Conservation (phyloP, 2,888 invertebrate species). For the Dione vanillae region DNA sequence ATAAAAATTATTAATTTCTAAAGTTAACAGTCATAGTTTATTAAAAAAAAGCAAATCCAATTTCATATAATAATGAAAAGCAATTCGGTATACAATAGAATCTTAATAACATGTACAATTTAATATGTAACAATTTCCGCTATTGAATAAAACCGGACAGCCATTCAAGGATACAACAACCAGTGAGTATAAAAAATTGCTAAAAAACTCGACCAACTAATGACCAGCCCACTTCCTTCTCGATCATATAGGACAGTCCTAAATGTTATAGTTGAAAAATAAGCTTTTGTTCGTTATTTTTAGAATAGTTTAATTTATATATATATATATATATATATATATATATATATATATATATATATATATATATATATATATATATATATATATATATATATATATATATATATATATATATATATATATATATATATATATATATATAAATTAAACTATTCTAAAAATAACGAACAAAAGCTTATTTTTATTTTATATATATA, state of each 20-base stretch:
- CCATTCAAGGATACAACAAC: slow-evolving; percentile 41
- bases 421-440: no score
- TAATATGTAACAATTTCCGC: slow-evolving; percentile 47
- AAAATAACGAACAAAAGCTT: no score
- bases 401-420: no score
- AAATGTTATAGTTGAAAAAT: not conserved
- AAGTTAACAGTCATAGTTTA: not conserved
- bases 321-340: no score
- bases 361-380: no score
- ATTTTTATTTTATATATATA: no score
- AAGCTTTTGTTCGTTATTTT: not conserved
- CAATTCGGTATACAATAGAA: slow-evolving; percentile 36
- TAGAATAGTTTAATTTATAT: not conserved
- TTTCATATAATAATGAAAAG: slow-evolving; percentile 5
- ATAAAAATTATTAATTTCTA: no score
- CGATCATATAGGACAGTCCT: slow-evolving; percentile 9
- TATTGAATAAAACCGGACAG: slow-evolving; percentile 44
- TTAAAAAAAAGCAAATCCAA: not conserved
- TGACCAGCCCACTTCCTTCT: slow-evolving; percentile 43
- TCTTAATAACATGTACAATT: slow-evolving; percentile 39
- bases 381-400: no score
- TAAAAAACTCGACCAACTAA: slow-evolving; percentile 39
- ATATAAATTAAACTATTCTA: no score
- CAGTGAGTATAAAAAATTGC: slow-evolving; percentile 35
- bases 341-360: no score